Evolutionary conservation across 2,888 invertebrate genomes (phyloP).

Genomic region (Tipula confusa): DNA sequence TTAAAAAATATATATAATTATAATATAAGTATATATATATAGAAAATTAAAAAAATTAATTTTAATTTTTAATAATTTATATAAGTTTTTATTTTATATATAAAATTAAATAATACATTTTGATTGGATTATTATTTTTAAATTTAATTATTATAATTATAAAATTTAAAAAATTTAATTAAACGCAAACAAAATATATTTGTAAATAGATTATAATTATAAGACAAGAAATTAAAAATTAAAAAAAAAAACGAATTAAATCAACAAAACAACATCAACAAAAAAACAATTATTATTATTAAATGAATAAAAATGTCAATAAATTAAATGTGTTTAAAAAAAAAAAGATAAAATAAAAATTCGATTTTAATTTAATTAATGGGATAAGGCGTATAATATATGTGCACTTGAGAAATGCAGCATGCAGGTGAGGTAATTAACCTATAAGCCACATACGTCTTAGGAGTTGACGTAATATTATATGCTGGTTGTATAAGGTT

Average conservation of each 20-base stretch:
- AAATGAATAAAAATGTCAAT: neutral
- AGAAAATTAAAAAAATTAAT: neutral
- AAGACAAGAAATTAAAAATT: neutral
- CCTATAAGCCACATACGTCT: too few relatives aligned
- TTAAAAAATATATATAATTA: neutral
- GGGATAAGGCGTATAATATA: too few relatives aligned
- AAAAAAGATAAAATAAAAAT: too few relatives aligned
- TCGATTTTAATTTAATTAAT: neutral
- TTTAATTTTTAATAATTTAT: constrained; percentile 15
- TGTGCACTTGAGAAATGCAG: too few relatives aligned
- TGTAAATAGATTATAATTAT: neutral
- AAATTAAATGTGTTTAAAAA: constrained; percentile 20
- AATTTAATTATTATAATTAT: neutral
- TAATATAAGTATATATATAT: neutral
- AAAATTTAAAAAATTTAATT: neutral
- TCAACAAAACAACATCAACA: neutral
- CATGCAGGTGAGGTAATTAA: too few relatives aligned
- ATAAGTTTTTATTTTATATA: constrained; percentile 4
- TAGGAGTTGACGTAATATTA: too few relatives aligned
- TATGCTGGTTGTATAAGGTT: too few relatives aligned
- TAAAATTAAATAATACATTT: neutral
- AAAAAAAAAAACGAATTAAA: neutral
- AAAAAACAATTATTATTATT: too few relatives aligned
- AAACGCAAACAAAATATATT: neutral
- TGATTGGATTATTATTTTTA: neutral